Evolutionary conservation across 2,797 vertebrate genomes (phyloP).

Genomic region (Lepus oiostolus): DNA sequence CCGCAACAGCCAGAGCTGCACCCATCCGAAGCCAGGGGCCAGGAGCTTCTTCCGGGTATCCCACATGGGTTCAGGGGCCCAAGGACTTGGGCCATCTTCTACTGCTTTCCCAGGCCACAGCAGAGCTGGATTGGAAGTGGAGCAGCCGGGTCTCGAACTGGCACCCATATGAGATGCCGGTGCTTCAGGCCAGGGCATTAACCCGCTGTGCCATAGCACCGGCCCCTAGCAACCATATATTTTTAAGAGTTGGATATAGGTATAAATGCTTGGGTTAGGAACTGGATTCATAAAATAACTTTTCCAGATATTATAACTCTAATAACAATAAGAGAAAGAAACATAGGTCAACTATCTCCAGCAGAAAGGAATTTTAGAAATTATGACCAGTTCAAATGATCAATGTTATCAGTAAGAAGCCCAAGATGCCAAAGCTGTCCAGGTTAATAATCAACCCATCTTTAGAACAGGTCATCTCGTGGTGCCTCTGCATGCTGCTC

Average conservation of each 20-base stretch:
- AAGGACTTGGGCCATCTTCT: no score
- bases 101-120: no score
- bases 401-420: background rate
- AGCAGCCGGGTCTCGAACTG: no score
- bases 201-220: no score
- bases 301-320: conserved; percentile 6
- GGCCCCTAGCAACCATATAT: background rate
- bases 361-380: conserved; percentile 42
- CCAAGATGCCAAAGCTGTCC: background rate
- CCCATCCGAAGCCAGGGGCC: no score
- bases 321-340: background rate
- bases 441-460: background rate
- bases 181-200: no score
- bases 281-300: background rate
- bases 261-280: conserved; percentile 27
- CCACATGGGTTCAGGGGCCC: no score
- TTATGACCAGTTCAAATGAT: conserved; percentile 42
- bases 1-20: no score
- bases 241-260: background rate
- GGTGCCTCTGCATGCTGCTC: background rate
- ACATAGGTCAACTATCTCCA: background rate
- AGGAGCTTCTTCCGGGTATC: no score
- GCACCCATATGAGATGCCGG: no score
- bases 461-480: background rate
- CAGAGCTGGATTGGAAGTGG: no score